Percentiles rank a stretch among this genome's conserved stretches.
Evolutionary conservation across 2,113 vertebrate genomes (phyloP).

Genomic region (Mormoops blainvillei): DNA sequence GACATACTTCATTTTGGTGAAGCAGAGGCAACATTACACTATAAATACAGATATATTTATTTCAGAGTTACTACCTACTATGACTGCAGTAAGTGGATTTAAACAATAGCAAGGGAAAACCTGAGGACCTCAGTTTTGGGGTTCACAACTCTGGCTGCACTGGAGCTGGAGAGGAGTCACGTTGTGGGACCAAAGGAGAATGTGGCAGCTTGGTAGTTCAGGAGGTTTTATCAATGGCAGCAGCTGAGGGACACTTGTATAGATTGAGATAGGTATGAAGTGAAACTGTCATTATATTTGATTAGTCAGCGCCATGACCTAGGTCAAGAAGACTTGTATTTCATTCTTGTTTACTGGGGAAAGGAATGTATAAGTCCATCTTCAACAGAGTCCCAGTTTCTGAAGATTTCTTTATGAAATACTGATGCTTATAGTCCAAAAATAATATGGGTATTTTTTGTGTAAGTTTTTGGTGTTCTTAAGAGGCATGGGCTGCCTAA

Average conservation of each 20-base stretch:
- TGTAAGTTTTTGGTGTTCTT: neutral
- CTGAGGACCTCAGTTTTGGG: neutral
- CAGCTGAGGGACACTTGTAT: neutral
- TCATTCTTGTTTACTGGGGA: neutral
- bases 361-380: neutral
- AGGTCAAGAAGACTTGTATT: neutral
- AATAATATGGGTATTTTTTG: neutral
- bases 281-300: neutral
- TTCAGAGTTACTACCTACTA: neutral
- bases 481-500: neutral
- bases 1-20: neutral
- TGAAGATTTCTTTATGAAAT: constrained; percentile 19
- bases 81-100: neutral
- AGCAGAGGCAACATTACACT: neutral
- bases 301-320: neutral
- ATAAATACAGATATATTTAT: neutral
- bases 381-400: neutral
- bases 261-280: neutral
- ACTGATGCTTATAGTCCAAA: neutral
- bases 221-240: neutral
- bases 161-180: neutral
- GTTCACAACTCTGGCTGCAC: neutral
- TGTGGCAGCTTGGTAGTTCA: neutral
- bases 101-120: neutral
- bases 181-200: neutral